phyloP scores from a whole-genome alignment of 2,113 vertebrate genomes.

The Gnathochromis pfefferi region DNA sequence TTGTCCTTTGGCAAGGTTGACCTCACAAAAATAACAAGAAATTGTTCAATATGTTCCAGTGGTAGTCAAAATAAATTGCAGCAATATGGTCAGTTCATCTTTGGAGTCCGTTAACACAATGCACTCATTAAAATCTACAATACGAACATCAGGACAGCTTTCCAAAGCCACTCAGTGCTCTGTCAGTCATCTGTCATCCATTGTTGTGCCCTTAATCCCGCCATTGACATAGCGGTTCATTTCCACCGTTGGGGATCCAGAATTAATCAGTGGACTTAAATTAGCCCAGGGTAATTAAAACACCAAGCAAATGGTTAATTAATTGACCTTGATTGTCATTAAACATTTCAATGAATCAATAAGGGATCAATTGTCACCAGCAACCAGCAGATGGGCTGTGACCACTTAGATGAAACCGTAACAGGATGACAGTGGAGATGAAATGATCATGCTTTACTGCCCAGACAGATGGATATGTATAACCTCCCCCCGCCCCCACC shows the following conservation, averaged over 20 bases:
- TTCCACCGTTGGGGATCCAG: constrained; percentile 28
- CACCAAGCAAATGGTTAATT: constrained; percentile 51
- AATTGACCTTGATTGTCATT: constrained; percentile 59
- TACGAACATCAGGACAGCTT: constrained; percentile 50
- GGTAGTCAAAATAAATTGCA: constrained; percentile 13
- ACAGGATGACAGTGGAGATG: constrained; percentile 47
- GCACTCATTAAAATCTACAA: constrained; percentile 48
- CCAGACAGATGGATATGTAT: constrained; percentile 60
- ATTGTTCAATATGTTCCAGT: constrained; percentile 22
- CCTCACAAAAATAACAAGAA: constrained; percentile 35
- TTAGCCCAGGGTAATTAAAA: constrained; percentile 66
- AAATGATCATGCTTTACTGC: constrained; percentile 25
- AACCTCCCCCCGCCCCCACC: not conserved
- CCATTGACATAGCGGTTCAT: constrained; percentile 34
- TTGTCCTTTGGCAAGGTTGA: constrained; percentile 20
- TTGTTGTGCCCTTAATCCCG: constrained; percentile 64
- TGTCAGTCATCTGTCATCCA: constrained; percentile 62
- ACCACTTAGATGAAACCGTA: constrained; percentile 52
- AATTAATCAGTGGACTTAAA: constrained; percentile 58
- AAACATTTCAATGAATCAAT: constrained; percentile 62
- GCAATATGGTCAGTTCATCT: constrained; percentile 24
- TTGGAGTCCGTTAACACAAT: constrained; percentile 28
- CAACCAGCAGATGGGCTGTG: constrained; percentile 59
- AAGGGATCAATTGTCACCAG: constrained; percentile 59
- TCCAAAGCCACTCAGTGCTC: constrained; percentile 61